Conservation (phyloP, 1,140 invertebrate species). For the Mesaphorura yosii region DNA sequence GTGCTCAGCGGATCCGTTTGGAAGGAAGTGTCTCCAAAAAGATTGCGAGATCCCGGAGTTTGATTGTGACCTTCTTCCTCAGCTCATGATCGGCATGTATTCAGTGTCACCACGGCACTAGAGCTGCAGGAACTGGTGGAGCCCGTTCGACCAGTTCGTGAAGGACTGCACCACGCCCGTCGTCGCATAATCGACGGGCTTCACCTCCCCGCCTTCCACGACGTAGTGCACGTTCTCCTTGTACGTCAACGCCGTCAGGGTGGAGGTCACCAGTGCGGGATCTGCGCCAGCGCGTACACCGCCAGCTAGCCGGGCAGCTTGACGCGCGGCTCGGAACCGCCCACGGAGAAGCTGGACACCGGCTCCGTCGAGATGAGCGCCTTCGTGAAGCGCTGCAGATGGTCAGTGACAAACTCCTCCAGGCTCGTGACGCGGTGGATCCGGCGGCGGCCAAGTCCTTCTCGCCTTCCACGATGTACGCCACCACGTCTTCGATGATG, state of each 20-base stretch:
- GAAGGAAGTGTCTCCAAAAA: too few species aligned
- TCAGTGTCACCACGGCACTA: too few species aligned
- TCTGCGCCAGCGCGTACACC: slow-evolving; percentile 3
- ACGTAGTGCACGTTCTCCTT: slow-evolving; percentile 18
- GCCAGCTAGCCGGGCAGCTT: slow-evolving; percentile 3
- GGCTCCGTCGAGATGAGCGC: background rate
- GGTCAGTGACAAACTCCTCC: slow-evolving; percentile 1
- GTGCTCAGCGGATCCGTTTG: too few species aligned
- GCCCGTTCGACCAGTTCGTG: slow-evolving; percentile 12
- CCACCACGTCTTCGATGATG: background rate
- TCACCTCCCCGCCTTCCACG: slow-evolving; percentile 9
- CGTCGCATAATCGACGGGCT: slow-evolving; percentile 11
- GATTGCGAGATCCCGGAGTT: too few species aligned
- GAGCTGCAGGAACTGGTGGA: slow-evolving; percentile 21
- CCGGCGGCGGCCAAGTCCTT: background rate
- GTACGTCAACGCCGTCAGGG: slow-evolving; percentile 2
- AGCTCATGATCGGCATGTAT: too few species aligned
- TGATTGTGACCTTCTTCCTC: too few species aligned
- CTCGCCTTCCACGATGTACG: background rate
- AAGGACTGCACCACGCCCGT: slow-evolving; percentile 11
- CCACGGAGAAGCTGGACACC: background rate
- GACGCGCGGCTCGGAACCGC: background rate
- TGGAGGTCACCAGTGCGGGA: slow-evolving; percentile 7
- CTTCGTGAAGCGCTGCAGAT: slow-evolving; percentile 1
- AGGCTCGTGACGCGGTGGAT: slow-evolving; percentile 1